Evolutionary conservation across 1,140 invertebrate species (phyloP), one percentile per base, ranked within the genome.

Genomic region (Agraylea sexmaculata): DNA sequence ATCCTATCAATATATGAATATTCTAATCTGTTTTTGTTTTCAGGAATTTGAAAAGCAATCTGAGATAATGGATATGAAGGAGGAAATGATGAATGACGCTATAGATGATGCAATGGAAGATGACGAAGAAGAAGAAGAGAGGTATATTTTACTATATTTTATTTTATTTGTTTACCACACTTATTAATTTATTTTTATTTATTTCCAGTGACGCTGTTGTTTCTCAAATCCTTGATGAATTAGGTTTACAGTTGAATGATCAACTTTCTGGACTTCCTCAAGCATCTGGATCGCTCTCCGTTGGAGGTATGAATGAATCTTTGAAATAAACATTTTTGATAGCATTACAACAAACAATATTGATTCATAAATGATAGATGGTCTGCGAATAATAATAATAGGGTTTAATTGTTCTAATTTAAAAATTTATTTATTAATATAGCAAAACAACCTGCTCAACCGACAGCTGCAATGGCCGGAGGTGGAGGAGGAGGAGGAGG

Each of bases 61-160:
- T 0, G 94, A 98, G 68, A 97, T 99, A 42, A 99, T 99, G 95
- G 95, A 99, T 59, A 99, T 99, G 94, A 99, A 99, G 58, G 95
- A 99, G 67, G 96, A 99, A 68, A 94, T 99, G 75, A 99, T 99
- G 82, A 95, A 93, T 64, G 96, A 99, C 67, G 94, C 90, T 5
- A 98, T 99, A 53, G 96, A 99, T 64, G 95, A 98, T 69, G 95
- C 94, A 2, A 93, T 99, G 81, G 95, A 91, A 48, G 95, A 90
- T 52, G 94, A 95, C 59, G 92, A 82, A 25, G 95, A 99, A 60
- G 95, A 99, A 64, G 93, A 97, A 59, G 95, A 99, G 71, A 94
- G 80, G 86, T 90, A 67, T 59, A 27, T 36, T 44, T 28, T 16
- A 42, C 36, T 25, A 20, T 40, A 37, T 8, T 37, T 7, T 25